Evolutionary conservation across 2,113 vertebrate species (phyloP).

Genomic region (Epinephelus lanceolatus): DNA sequence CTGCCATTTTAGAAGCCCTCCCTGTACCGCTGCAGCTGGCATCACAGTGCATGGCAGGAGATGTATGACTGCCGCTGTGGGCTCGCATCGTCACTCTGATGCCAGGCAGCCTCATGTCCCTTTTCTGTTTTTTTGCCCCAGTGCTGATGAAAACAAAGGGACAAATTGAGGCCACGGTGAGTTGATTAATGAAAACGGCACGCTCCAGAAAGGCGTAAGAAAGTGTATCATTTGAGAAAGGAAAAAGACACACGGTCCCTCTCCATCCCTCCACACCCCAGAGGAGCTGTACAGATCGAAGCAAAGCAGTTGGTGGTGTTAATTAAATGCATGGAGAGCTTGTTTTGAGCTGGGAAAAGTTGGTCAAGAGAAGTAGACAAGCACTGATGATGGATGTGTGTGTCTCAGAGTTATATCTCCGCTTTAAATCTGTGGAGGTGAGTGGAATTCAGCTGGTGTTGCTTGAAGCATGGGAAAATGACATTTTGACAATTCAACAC

Average conservation of each 20-base stretch:
- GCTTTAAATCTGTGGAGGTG: background rate
- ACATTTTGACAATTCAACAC: too few relatives aligned
- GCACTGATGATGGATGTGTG: conserved; percentile 12
- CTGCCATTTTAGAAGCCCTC: conserved; percentile 38
- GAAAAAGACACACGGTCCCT: background rate
- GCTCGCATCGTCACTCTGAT: conserved; percentile 26
- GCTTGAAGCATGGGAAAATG: too few relatives aligned
- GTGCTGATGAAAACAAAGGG: conserved; percentile 34
- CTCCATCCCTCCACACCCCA: background rate
- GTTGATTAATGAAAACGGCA: conserved; percentile 42
- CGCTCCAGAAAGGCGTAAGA: conserved; percentile 23
- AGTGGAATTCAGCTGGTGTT: background rate
- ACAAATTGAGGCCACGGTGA: conserved; percentile 29
- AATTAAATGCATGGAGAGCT: conserved; percentile 44
- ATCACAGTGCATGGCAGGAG: conserved; percentile 25
- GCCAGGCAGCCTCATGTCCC: background rate
- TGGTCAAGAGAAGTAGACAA: conserved; percentile 7
- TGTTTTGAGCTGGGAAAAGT: conserved; percentile 25
- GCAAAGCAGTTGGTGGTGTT: conserved; percentile 28
- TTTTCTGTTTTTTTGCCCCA: background rate
- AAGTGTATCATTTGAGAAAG: conserved; percentile 9
- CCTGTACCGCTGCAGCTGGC: conserved; percentile 22
- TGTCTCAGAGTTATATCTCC: too few relatives aligned
- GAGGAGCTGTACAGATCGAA: conserved; percentile 34
- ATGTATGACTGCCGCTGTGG: conserved; percentile 20